Percentiles rank a stretch among this genome's conserved stretches.
Evolutionary conservation across 2,797 vertebrate species (phyloP).

Genomic region (Microcaecilia unicolor): DNA sequence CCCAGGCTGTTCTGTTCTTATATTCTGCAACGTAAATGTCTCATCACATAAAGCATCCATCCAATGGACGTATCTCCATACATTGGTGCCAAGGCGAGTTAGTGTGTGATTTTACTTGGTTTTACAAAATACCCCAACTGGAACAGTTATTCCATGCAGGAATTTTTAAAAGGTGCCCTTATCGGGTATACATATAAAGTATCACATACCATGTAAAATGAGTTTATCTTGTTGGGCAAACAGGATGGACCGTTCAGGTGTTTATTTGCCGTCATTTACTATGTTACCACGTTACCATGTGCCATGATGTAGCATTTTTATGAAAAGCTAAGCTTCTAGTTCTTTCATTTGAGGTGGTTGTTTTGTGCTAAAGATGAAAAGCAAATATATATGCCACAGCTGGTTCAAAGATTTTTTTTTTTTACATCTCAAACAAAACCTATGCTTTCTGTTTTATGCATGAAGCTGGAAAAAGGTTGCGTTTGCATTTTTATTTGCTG

Average conservation of each 20-base stretch:
- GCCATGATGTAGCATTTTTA: neutral
- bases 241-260: too few species aligned
- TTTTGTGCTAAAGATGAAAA: too few species aligned
- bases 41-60: conserved; percentile 52
- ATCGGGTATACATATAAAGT: too few species aligned
- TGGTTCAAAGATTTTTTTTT: too few species aligned
- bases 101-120: conserved; percentile 44
- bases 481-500: conserved; percentile 3
- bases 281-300: too few species aligned
- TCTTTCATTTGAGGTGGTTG: neutral
- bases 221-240: too few species aligned
- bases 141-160: conserved; percentile 17
- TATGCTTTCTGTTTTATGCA: neutral
- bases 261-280: too few species aligned
- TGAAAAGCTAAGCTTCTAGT: neutral
- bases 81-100: conserved; percentile 47
- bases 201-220: too few species aligned
- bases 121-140: conserved; percentile 39
- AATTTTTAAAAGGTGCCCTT: conserved; percentile 8
- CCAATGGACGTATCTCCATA: conserved; percentile 45
- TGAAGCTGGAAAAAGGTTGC: conserved; percentile 1
- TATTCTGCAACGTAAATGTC: conserved; percentile 63
- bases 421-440: conserved; percentile 2
- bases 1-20: conserved; percentile 50
- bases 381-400: too few species aligned